These are phyloP conservation scores for Catharus fuscescens DNA, from an alignment of 2,113 vertebrate species.

Conservation along the genomic window DNA sequence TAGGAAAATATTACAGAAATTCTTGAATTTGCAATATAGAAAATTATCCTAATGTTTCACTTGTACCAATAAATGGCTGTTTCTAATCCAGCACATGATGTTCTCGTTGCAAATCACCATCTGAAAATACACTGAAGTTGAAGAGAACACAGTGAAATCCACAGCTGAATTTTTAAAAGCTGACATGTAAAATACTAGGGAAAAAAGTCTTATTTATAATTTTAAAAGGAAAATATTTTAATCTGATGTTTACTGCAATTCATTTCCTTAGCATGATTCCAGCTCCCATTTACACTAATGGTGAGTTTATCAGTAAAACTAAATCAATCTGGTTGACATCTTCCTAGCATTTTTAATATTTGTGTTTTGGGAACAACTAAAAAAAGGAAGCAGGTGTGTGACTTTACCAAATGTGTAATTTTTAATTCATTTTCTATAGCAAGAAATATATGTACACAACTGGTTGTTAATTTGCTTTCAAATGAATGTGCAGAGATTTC, in stretches of 20 bases:
- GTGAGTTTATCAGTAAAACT: background rate
- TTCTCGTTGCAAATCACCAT: background rate
- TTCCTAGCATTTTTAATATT: constrained; percentile 7
- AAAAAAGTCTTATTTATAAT: background rate
- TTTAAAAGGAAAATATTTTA: background rate
- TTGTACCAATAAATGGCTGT: background rate
- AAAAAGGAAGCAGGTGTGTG: background rate
- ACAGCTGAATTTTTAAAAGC: background rate
- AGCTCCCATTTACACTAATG: background rate
- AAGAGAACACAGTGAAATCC: background rate
- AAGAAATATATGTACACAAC: background rate
- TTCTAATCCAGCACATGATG: background rate
- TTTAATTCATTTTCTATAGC: background rate
- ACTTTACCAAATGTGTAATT: background rate
- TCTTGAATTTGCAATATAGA: background rate
- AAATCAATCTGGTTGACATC: background rate
- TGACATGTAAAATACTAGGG: background rate
- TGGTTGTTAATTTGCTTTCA: background rate
- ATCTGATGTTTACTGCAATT: background rate
- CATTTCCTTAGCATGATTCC: constrained; percentile 11
- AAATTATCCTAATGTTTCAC: background rate
- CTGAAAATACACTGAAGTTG: background rate
- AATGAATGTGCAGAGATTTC: background rate
- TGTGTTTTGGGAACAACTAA: background rate
- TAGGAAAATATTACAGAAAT: background rate